Conservation (phyloP, 2,888 invertebrate genomes). For the Stomorhina lunata region DNA sequence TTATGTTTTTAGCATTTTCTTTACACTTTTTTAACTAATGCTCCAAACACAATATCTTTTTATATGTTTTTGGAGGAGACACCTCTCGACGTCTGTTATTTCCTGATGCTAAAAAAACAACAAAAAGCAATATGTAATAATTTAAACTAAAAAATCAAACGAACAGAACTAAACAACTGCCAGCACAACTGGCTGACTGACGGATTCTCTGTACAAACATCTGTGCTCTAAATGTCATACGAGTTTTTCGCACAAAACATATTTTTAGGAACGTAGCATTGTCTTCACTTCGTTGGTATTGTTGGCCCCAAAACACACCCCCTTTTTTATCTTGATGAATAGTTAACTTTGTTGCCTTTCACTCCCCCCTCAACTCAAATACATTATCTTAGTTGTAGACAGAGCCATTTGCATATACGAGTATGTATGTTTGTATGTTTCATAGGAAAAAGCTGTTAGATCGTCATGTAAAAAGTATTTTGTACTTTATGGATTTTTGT, state of each 20-base stretch:
- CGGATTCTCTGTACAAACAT: neutral
- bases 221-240: constrained; percentile 6
- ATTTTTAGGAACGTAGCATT: neutral
- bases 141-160: neutral
- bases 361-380: neutral
- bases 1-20: neutral
- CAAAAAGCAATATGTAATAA: neutral
- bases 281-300: neutral
- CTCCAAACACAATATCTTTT: neutral
- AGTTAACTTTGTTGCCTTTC: constrained; percentile 9
- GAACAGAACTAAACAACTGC: neutral
- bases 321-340: neutral
- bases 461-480: no score
- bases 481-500: no score
- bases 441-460: no score
- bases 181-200: neutral
- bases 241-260: neutral
- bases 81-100: neutral
- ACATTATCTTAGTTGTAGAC: neutral
- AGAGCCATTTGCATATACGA: constrained; percentile 7
- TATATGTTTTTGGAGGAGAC: neutral
- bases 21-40: neutral
- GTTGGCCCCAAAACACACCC: neutral
- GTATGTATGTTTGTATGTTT: no score
- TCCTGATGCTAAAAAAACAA: neutral